These are phyloP conservation scores for Chromobotia macracanthus DNA, from an alignment of 2,797 vertebrate genomes.

Conservation along the genomic window DNA sequence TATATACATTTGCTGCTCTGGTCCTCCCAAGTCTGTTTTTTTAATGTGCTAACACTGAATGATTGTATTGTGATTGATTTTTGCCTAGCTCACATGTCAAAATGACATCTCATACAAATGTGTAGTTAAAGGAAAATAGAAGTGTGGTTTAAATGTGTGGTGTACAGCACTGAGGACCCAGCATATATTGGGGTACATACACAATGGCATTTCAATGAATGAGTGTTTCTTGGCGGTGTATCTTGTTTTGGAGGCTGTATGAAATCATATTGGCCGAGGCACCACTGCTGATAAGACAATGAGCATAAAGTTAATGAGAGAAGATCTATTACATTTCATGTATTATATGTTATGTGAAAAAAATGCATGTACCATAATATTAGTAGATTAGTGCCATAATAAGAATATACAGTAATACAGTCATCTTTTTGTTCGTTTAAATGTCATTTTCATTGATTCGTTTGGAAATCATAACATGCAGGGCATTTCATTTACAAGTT, in stretches of 20 bases:
- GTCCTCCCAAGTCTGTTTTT: constrained; percentile 41
- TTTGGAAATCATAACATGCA: background rate
- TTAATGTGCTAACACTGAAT: constrained; percentile 19
- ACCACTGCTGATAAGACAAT: constrained; percentile 7
- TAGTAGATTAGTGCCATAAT: no score
- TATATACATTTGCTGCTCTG: constrained; percentile 50
- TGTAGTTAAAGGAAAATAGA: constrained; percentile 2
- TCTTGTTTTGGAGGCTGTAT: constrained; percentile 7
- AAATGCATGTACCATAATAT: no score
- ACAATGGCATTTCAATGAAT: background rate
- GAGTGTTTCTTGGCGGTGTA: background rate
- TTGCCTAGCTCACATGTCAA: constrained; percentile 22
- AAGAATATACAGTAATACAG: background rate
- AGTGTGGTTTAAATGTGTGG: constrained; percentile 9
- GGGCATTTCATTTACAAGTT: constrained; percentile 3
- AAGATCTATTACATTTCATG: background rate
- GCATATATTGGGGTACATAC: background rate
- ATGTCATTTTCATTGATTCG: background rate
- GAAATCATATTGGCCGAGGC: background rate
- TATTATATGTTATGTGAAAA: background rate
- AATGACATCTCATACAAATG: constrained; percentile 2
- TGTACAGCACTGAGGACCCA: background rate
- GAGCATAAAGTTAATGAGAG: background rate
- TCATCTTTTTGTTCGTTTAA: background rate
- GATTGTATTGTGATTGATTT: constrained; percentile 64